Conservation (phyloP, 2,797 vertebrate genomes). For the Peromyscus aztecus region DNA sequence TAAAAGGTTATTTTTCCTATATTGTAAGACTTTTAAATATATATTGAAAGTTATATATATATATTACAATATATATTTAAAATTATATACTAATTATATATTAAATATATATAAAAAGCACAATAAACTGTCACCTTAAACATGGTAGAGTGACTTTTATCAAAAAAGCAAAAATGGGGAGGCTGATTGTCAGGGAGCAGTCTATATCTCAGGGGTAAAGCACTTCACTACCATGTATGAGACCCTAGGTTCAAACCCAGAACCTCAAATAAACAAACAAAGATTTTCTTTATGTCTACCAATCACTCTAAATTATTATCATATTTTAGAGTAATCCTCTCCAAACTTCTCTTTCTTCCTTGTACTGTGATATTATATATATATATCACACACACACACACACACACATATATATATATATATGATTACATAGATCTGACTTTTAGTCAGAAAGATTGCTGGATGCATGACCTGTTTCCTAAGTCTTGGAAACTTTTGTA, state of each 20-base stretch:
- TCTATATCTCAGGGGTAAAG: neutral
- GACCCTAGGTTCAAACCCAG: neutral
- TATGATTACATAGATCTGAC: neutral
- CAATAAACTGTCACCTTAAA: neutral
- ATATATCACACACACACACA: no score
- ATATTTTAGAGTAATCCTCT: neutral
- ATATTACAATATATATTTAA: neutral
- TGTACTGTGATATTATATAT: neutral
- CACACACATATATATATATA: no score
- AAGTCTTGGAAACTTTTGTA: conserved; percentile 45
- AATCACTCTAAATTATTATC: neutral
- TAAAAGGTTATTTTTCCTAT: neutral
- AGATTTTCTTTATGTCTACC: neutral
- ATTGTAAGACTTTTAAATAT: neutral
- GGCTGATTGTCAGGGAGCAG: neutral
- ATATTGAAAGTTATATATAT: neutral
- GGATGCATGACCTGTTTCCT: conserved; percentile 19
- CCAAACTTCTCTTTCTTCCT: neutral
- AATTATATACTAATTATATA: neutral
- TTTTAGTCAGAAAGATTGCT: neutral
- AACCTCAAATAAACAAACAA: neutral
- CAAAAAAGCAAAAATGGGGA: neutral
- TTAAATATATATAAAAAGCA: neutral
- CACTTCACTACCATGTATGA: neutral
- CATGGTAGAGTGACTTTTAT: neutral